These are phyloP conservation scores for Papilio dardanus DNA, from an alignment of 1,140 invertebrate genomes.

Conservation along the genomic window DNA sequence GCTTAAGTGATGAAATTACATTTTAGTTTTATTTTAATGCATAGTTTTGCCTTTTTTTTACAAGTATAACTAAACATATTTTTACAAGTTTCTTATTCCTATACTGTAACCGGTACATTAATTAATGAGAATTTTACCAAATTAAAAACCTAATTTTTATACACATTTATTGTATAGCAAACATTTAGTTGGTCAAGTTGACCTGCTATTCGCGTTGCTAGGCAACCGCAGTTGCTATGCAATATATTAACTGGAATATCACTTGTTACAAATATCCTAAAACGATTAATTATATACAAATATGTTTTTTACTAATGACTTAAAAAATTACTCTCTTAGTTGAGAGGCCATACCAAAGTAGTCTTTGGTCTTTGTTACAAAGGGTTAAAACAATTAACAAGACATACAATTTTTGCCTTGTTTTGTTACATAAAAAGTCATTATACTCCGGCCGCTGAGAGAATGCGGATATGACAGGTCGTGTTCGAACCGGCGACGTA, in stretches of 20 bases:
- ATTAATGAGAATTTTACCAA: neutral
- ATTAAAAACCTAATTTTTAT: neutral
- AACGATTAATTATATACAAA: neutral
- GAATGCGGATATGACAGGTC: too few species aligned
- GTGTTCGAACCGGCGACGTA: too few species aligned
- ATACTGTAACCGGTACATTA: neutral
- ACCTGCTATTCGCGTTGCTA: neutral
- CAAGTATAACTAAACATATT: neutral
- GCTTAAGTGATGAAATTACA: neutral
- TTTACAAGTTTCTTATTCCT: neutral
- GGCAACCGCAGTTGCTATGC: conserved; percentile 4
- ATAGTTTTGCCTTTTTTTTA: neutral
- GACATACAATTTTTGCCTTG: neutral
- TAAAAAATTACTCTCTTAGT: neutral
- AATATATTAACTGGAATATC: conserved; percentile 2
- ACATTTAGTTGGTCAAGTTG: neutral
- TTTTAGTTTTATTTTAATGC: neutral
- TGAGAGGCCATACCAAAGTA: neutral
- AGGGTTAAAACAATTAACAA: neutral
- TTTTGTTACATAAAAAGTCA: neutral
- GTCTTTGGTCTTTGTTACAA: neutral
- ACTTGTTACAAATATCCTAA: neutral
- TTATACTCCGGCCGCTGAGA: too few species aligned
- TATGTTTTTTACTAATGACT: neutral
- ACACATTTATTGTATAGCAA: neutral